Evolutionary conservation across 2,113 vertebrate species (phyloP), one percentile per base, ranked within the genome.

Genomic region (Oryzias melastigma): DNA sequence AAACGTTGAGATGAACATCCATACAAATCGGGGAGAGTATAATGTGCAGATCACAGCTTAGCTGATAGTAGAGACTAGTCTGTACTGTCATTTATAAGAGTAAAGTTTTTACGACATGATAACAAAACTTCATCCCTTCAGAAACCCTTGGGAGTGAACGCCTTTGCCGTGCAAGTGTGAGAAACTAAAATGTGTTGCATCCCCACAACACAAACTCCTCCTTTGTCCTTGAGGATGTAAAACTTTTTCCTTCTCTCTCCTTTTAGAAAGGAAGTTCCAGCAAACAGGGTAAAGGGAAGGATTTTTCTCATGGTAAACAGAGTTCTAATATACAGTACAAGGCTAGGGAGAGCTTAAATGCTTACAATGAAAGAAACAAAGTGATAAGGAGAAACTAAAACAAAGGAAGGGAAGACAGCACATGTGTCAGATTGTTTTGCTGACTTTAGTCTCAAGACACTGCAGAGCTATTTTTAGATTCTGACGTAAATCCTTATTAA

Each of bases 161-260:
- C 55, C 45, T 40, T 56, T 69, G 72, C 65, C 49, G 29, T 80
- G 48, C 58, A 88, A 88, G 88, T 90, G 87, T 58, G 82, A 91
- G 89, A 91, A 80, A 85, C 71, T 73, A 77, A 82, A 82, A 83
- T 43, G 70, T 77, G 87, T 82, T 87, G 88, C 91, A 90, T 90
- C 86, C 87, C 79, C 65, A 58, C 68, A 65, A 81, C 47, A 85
- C 86, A 91, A 93, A 93, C 88, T 92, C 83, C 65, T 92, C 90
- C 94, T 94, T 91, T 93, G 94, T 91, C 95, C 94, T 97, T 95
- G 94, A 71, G 85, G 85, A 82, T 74, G 69, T 75, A 71, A 72
- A 81, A 75, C 65, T 71, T 65, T 83, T 83, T 56, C 57, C 71
- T 76, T 62, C 74, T 61, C 46, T 56, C 65, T 63, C 40, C 15